Evolutionary conservation across 2,113 vertebrate genomes (phyloP), one percentile per base, ranked within the genome.

Genomic region (Sitta europaea): DNA sequence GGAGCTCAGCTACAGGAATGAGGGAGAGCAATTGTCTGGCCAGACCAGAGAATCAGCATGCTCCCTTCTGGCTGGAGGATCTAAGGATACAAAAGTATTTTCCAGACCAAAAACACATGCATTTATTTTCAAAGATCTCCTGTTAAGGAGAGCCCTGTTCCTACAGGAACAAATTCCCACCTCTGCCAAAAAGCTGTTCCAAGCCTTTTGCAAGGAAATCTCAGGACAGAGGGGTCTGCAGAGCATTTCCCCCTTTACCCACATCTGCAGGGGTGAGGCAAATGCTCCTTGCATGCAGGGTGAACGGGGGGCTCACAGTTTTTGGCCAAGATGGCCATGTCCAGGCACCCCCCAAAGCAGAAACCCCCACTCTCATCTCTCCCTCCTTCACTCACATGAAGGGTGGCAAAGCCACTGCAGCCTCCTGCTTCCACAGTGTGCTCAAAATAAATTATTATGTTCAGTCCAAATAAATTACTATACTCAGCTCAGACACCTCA

Each of bases 281-380:
- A 53, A 36, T 1, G 9, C 35, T 81, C 18, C 77, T 10, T 8
- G 38, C 3, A 4, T 3, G 21, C 14, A 45, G 47, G 18, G 62
- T 14, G 5, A 78, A 66, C 0, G 0, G 9, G 12, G 10, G 19
- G 14, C 20, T 58, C 33, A 23, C 11, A 7, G 2, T 5, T 90
- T 90, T 40, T 35, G 45, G 33, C 42, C 19, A 38, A 16, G 28
- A 38, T 6, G 15, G 55, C 16, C 55, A 77, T 1, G 0, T 20
- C n/a, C 80, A 79, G 36, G 42, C 31, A 47, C 3, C 18, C 12
- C 20, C 17, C 50, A 53, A 75, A 48, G 35, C 40, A 79, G 27
- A 76, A 87, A 18, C 0, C 6, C 25, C 12, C 43, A 48, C 14
- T 36, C 38, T 11, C 24, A 29, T 7, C 18, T 68, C 73, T 78